phyloP scores from a whole-genome alignment of 2,797 vertebrate genomes.

The Aldrovandia affinis region DNA sequence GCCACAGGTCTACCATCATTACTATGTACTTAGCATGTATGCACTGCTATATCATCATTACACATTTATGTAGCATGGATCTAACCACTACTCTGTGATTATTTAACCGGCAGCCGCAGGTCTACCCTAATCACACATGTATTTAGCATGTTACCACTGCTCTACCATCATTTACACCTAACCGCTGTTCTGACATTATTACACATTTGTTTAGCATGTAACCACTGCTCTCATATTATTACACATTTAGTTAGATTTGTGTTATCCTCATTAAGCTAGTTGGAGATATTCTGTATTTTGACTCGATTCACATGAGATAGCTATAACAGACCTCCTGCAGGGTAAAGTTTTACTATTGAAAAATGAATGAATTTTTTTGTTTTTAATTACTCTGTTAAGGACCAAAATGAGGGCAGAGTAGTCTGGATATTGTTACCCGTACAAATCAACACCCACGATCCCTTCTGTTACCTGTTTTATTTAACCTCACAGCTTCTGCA shows the following conservation, averaged over 20 bases:
- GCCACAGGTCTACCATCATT: too few relatives aligned
- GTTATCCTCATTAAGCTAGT: not conserved
- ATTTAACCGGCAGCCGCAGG: too few relatives aligned
- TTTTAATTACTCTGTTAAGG: too few relatives aligned
- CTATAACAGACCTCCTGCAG: not conserved
- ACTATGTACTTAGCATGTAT: too few relatives aligned
- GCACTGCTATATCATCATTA: too few relatives aligned
- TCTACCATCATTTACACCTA: too few relatives aligned
- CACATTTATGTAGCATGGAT: too few relatives aligned
- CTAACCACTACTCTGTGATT: too few relatives aligned
- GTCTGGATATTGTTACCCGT: not conserved
- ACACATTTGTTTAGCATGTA: not conserved
- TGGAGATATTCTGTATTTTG: not conserved
- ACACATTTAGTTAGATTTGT: not conserved
- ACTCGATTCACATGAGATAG: not conserved
- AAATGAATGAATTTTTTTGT: not conserved
- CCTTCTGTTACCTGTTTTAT: too few relatives aligned
- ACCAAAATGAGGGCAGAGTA: not conserved
- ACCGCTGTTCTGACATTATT: too few relatives aligned
- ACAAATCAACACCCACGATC: not conserved
- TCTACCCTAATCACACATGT: too few relatives aligned
- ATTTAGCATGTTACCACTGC: too few relatives aligned
- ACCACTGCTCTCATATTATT: not conserved
- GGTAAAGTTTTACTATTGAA: not conserved
- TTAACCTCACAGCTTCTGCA: not conserved